Evolutionary conservation across 2,888 invertebrate genomes (phyloP).

Genomic region (Patella caerulea): DNA sequence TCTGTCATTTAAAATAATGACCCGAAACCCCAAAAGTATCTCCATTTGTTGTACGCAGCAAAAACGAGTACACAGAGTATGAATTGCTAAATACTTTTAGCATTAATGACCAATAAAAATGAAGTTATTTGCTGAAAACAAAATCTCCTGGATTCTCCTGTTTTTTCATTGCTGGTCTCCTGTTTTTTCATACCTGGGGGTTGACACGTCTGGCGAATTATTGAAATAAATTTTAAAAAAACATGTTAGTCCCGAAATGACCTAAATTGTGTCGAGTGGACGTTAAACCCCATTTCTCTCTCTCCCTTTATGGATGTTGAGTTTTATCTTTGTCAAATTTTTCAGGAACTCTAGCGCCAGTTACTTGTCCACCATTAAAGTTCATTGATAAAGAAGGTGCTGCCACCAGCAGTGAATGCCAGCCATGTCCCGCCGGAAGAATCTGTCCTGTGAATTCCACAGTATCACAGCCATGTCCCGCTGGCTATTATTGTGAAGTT

Average conservation of each 20-base stretch:
- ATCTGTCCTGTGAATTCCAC: conserved; percentile 64
- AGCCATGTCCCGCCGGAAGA: conserved; percentile 65
- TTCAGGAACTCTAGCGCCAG: conserved; percentile 51
- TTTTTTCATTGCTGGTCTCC: no score
- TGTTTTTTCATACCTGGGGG: no score
- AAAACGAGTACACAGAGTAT: no score
- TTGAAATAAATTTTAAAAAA: no score
- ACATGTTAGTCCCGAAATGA: background rate
- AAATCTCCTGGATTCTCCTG: no score
- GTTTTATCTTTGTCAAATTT: background rate
- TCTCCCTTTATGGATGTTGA: background rate
- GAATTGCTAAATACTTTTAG: no score
- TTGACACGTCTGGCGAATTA: no score
- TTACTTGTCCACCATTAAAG: conserved; percentile 50
- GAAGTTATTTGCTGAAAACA: no score
- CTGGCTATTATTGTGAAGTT: conserved; percentile 63
- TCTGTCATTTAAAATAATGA: no score
- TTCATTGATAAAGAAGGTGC: conserved; percentile 67
- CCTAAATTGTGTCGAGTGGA: background rate
- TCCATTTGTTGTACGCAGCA: no score
- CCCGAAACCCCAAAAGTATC: no score
- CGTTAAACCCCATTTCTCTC: background rate
- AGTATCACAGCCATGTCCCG: conserved; percentile 62
- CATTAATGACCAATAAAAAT: no score
- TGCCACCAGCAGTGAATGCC: conserved; percentile 54